Evolutionary conservation across 2,888 invertebrate genomes (phyloP).

Genomic region (Trichopria drosophilae): DNA sequence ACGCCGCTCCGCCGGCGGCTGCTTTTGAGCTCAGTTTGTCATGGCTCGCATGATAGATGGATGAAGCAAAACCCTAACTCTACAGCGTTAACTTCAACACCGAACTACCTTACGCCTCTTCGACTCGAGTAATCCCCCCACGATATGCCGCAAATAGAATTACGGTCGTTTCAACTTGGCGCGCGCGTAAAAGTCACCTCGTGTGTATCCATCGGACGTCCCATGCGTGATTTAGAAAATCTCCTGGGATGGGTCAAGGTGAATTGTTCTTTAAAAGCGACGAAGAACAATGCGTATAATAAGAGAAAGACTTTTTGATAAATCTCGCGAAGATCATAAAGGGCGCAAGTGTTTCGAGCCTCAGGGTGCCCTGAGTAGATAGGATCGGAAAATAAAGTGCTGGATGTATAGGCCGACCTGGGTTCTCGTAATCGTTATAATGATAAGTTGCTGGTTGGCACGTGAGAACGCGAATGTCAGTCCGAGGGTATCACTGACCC

Average conservation of each 20-base stretch:
- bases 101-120: constrained; percentile 40
- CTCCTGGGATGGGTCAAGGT: too few relatives aligned
- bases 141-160: constrained; percentile 39
- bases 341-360: constrained; percentile 40
- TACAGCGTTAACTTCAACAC: constrained; percentile 29
- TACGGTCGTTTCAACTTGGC: too few relatives aligned
- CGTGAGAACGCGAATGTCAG: constrained; percentile 50
- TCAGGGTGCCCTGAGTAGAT: constrained; percentile 40
- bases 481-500: constrained; percentile 29
- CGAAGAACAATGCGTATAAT: too few relatives aligned
- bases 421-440: constrained; percentile 43
- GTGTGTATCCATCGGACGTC: too few relatives aligned
- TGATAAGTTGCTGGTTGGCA: constrained; percentile 53
- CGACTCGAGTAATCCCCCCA: constrained; percentile 21
- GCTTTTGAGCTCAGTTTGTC: constrained; percentile 58
- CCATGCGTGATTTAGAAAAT: too few relatives aligned
- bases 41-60: constrained; percentile 57
- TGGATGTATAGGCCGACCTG: constrained; percentile 37
- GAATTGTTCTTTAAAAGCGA: too few relatives aligned
- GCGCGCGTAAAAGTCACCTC: too few relatives aligned
- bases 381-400: constrained; percentile 41
- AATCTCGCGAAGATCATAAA: constrained; percentile 47
- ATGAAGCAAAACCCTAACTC: constrained; percentile 27
- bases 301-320: too few relatives aligned
- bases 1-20: constrained; percentile 48